Evolutionary conservation across 2,113 vertebrate genomes (phyloP).

Genomic region (Misgurnus mizolepis): DNA sequence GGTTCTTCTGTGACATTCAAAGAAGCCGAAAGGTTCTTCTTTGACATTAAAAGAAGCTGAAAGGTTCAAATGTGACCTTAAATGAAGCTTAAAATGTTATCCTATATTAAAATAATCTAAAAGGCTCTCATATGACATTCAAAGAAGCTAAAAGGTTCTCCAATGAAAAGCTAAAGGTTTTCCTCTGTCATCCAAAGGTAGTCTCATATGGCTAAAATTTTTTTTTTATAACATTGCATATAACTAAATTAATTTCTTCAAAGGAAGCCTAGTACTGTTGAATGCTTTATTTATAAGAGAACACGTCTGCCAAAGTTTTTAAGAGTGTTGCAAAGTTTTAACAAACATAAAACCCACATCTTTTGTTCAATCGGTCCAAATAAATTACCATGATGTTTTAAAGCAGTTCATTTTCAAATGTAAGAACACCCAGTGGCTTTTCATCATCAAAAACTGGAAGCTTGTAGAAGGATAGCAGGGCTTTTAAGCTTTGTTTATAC

Average conservation of each 20-base stretch:
- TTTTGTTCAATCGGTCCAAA: constrained; percentile 3
- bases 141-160: not conserved
- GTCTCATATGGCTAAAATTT: too few species aligned
- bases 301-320: not conserved
- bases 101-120: not conserved
- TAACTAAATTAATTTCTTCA: not conserved
- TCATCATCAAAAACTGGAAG: constrained; percentile 41
- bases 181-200: too few species aligned
- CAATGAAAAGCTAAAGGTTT: too few species aligned
- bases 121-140: too few species aligned
- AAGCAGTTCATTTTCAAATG: constrained; percentile 41
- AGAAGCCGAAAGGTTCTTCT: not conserved
- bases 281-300: not conserved
- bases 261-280: not conserved
- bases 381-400: constrained; percentile 28
- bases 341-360: not conserved
- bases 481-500: constrained; percentile 42
- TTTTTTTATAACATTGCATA: too few species aligned
- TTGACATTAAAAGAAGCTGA: not conserved
- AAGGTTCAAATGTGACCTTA: too few species aligned
- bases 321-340: not conserved
- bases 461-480: constrained; percentile 25
- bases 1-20: not conserved
- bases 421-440: constrained; percentile 34
- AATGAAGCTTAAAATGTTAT: not conserved